Evolutionary conservation across 2,888 invertebrate genomes (phyloP), one percentile per base, ranked within the genome.

Genomic region (Eilema sororculum): DNA sequence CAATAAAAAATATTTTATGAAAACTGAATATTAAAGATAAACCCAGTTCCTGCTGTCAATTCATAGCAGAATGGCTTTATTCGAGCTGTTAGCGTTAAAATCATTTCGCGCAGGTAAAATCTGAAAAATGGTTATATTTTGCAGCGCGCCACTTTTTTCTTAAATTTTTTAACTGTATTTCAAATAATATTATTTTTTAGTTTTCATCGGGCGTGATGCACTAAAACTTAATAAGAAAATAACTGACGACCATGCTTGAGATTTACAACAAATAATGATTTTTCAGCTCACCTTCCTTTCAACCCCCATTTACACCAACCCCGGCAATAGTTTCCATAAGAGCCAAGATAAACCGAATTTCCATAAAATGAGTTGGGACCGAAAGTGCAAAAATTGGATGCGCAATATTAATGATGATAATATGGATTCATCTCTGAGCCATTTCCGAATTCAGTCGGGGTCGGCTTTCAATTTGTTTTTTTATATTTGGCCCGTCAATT

Each of bases 61-160:
- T 71, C 71, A 80, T 76, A 71, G 65, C 64, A 64, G 59, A 65
- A 65, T 58, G 61, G 66, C 64, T 80, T 77, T 75, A 71, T 79
- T 71, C 37, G 70, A 56, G 25, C 66, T 56, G 20, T 60, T 33
- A 69, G 37, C 69, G 74, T 73, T 69, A 63, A 80, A 80, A 78
- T 80, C 65, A 78, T 78, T 79, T 78, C 72, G 75, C 63, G 41
- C 63, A 65, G 65, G 66, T 67, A 56, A 69, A 70, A 79, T 70
- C 22, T 68, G 66, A 46, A 61, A 71, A 67, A 22, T 30, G 61
- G 37, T 64, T 73, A 64, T 75, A 75, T 77, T 41, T 61, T 72
- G 59, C 6, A 16, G 30, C 65, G 28, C 52, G 28, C 12, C 24
- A 12, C 5, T 22, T 24, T 20, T 22, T 12, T 20, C 4, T 24